phyloP scores from a whole-genome alignment of 64 coral and sea anemone genomes.

The Pachyseris speciosa region DNA sequence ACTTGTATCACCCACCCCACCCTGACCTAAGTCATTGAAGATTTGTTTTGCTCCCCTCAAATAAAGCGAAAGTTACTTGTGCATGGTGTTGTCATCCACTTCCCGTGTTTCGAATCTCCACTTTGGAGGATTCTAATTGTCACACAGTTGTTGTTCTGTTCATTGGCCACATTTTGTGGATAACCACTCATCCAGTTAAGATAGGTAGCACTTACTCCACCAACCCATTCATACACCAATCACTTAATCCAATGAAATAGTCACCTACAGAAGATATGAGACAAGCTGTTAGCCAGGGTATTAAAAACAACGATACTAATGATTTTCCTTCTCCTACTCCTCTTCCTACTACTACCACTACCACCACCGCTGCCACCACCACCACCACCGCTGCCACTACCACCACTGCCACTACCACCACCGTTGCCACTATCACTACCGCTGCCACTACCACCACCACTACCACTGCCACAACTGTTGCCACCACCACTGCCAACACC shows the following conservation, averaged over 20 bases:
- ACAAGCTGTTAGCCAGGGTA: too few relatives aligned
- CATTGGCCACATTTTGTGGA: background rate
- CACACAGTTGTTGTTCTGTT: background rate
- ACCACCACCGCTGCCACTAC: background rate
- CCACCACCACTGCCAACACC: background rate
- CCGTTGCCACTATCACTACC: background rate
- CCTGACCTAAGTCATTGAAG: too few relatives aligned
- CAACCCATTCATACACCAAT: background rate
- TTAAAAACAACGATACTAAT: too few relatives aligned
- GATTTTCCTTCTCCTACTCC: too few relatives aligned
- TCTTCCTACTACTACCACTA: too few relatives aligned
- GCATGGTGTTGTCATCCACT: background rate
- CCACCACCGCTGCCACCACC: background rate
- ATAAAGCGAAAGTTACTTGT: background rate
- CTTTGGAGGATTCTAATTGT: background rate
- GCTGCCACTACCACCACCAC: background rate
- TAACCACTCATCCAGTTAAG: background rate
- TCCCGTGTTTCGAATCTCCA: background rate
- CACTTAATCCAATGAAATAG: background rate
- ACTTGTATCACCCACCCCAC: too few relatives aligned
- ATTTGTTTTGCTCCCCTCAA: too few relatives aligned
- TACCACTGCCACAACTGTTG: background rate
- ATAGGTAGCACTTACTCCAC: background rate
- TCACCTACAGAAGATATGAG: background rate
- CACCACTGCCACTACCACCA: too few relatives aligned